Evolutionary conservation across 2,888 invertebrate species (phyloP).

Genomic region (Parnassius orleans): DNA sequence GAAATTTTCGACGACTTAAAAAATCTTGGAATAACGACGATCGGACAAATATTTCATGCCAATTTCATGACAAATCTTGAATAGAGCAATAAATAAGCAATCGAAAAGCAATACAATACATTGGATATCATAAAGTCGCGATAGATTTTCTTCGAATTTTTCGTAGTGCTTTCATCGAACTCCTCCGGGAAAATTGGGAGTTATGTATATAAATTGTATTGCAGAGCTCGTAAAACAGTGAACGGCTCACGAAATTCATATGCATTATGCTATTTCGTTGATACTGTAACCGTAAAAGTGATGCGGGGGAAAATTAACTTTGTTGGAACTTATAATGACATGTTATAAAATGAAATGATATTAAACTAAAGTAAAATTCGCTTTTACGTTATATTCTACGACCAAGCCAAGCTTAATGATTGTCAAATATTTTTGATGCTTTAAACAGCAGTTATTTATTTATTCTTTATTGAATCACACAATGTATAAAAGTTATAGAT

Average conservation of each 20-base stretch:
- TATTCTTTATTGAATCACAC: no score
- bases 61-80: conserved; percentile 30
- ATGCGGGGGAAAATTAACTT: conserved; percentile 28
- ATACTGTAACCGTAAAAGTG: conserved; percentile 43
- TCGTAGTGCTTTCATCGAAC: conserved; percentile 40
- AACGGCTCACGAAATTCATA: conserved; percentile 27
- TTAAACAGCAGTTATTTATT: no score
- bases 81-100: conserved; percentile 46
- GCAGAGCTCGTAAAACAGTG: conserved; percentile 47
- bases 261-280: conserved; percentile 31
- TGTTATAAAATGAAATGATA: no score
- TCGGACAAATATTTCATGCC: conserved; percentile 24
- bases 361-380: no score
- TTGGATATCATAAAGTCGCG: conserved; percentile 49
- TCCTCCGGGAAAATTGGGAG: conserved; percentile 33
- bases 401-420: no score
- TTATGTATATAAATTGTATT: conserved; percentile 46
- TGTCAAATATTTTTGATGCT: no score
- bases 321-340: neutral
- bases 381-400: no score
- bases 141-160: conserved; percentile 47
- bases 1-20: conserved; percentile 15
- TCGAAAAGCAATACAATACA: conserved; percentile 47
- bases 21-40: conserved; percentile 7
- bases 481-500: no score